phyloP scores from a whole-genome alignment of 2,888 invertebrate genomes.

The Opisthograptis luteolata region DNA sequence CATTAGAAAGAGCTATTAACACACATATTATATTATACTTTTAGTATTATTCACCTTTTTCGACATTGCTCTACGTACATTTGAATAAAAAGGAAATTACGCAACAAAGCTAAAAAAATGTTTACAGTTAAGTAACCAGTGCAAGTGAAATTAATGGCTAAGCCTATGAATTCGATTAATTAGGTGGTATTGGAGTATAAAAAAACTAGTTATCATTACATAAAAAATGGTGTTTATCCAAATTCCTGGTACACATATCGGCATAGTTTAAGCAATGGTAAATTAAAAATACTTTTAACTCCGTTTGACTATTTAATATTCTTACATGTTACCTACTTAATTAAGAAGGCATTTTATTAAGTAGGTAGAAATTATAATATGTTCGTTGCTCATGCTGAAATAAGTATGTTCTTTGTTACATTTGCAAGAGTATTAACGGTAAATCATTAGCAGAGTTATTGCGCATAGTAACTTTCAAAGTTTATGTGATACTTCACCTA shows the following conservation, averaged over 20 bases:
- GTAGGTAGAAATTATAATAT: no score
- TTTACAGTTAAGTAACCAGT: constrained; percentile 18
- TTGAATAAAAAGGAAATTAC: constrained; percentile 8
- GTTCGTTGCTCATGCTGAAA: no score
- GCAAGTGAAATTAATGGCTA: constrained; percentile 11
- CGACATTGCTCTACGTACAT: not conserved
- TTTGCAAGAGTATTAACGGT: no score
- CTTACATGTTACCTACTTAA: no score
- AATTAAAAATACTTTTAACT: no score
- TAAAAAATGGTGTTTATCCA: no score
- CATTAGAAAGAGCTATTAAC: constrained; percentile 16
- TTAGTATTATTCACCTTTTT: no score
- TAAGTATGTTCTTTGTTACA: not conserved
- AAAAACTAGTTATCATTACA: no score
- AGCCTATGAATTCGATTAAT: constrained; percentile 3
- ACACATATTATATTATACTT: constrained; percentile 23
- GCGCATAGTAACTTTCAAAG: not conserved
- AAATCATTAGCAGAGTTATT: not conserved
- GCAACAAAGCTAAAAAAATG: constrained; percentile 10
- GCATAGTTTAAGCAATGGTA: no score
- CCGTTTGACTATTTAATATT: no score
- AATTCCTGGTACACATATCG: no score
- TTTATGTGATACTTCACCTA: not conserved
- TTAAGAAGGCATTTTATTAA: no score
- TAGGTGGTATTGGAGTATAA: not conserved